Percentiles rank a stretch among this genome's conserved stretches.
Conservation (phyloP, 2,113 vertebrate species). For the Lanius ludovicianus region DNA sequence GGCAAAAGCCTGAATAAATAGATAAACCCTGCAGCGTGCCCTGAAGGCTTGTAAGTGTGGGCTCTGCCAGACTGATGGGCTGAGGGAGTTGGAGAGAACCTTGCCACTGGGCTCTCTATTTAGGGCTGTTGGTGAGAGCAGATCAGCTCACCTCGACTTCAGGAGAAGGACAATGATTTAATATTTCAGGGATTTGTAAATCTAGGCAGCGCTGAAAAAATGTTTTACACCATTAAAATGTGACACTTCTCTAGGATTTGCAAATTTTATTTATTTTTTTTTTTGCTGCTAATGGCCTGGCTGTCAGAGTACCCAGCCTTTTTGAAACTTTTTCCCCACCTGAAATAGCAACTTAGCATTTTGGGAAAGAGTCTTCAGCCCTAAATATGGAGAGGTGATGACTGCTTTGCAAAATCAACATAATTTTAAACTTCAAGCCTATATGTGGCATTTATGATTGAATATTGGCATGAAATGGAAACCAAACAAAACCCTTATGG, state of each 20-base stretch:
- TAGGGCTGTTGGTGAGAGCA: not conserved
- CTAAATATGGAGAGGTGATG: not conserved
- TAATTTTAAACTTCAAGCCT: not conserved
- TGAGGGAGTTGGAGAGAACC: not conserved
- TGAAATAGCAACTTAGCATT: not conserved
- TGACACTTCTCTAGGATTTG: not conserved
- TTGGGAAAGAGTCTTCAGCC: not conserved
- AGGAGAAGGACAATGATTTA: not conserved
- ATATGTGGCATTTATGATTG: not conserved
- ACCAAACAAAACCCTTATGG: not conserved
- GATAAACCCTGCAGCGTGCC: conserved; percentile 9
- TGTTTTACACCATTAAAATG: not conserved
- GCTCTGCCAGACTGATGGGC: not conserved
- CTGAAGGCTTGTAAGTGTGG: not conserved
- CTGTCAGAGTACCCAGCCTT: not conserved
- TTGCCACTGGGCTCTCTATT: not conserved
- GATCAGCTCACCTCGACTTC: not conserved
- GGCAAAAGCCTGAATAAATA: conserved; percentile 41
- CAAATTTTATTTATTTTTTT: not conserved
- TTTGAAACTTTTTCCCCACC: not conserved
- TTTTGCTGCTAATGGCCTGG: not conserved
- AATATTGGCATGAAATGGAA: not conserved
- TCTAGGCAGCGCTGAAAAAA: not conserved
- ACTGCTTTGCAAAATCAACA: not conserved
- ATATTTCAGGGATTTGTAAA: not conserved